These are phyloP conservation scores for Leucoraja ocellata DNA, from an alignment of 2,797 vertebrate species.

Conservation along the genomic window DNA sequence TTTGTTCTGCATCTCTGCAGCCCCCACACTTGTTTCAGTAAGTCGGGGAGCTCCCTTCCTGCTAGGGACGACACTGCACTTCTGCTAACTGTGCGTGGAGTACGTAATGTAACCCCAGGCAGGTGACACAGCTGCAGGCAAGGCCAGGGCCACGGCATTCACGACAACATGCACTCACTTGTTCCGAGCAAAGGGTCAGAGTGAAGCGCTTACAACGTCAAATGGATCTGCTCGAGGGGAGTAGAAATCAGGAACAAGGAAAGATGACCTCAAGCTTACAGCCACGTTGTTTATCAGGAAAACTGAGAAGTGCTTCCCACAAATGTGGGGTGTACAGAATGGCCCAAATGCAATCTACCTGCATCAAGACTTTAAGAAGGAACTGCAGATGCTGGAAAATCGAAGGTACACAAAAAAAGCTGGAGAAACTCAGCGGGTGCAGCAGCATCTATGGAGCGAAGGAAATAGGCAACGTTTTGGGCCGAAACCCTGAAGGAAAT, in stretches of 20 bases:
- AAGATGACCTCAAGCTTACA: background rate
- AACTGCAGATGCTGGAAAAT: too few species aligned
- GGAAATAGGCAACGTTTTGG: too few species aligned
- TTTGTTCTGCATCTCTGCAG: conserved; percentile 21
- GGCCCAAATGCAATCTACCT: too few species aligned
- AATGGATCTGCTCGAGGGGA: background rate
- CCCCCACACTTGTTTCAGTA: conserved; percentile 1
- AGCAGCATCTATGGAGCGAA: too few species aligned
- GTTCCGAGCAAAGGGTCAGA: background rate
- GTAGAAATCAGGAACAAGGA: background rate
- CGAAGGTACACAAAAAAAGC: too few species aligned
- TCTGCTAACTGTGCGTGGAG: background rate
- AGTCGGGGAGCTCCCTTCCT: conserved; percentile 27
- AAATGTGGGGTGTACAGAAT: too few species aligned
- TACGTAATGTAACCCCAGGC: too few species aligned
- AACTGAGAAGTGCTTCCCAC: background rate
- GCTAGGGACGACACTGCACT: background rate
- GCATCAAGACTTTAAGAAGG: too few species aligned
- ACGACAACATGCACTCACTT: background rate
- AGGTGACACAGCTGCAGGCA: background rate
- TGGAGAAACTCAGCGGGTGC: too few species aligned
- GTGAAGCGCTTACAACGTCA: background rate
- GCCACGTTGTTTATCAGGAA: background rate
- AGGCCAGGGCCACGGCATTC: background rate
- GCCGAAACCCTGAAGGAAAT: too few species aligned